A percentile compares a stretch with the other conserved stretches of the same genome.
phyloP scores from a whole-genome alignment of 2,888 invertebrate genomes.

The Ramazzottius varieornatus region DNA sequence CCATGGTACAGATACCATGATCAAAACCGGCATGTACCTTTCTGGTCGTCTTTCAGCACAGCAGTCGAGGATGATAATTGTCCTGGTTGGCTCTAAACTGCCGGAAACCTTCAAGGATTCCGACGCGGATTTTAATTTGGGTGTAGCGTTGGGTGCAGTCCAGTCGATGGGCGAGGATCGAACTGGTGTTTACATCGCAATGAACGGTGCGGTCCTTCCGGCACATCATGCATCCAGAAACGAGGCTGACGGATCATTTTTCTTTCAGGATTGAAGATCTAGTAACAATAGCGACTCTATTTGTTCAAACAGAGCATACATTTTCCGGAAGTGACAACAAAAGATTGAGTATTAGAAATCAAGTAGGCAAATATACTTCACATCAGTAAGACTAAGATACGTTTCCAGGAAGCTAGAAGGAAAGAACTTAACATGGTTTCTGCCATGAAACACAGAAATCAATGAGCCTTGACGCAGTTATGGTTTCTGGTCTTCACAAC shows the following conservation, averaged over 20 bases:
- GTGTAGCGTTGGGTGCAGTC: slow-evolving; percentile 13
- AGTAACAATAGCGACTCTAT: too few relatives aligned
- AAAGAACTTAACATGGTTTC: too few relatives aligned
- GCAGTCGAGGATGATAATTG: not conserved
- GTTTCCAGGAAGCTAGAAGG: too few relatives aligned
- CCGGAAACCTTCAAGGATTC: slow-evolving; percentile 14
- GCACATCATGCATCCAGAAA: not conserved
- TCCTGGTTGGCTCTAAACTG: not conserved
- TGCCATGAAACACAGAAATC: too few relatives aligned
- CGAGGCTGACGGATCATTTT: not conserved
- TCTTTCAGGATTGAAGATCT: too few relatives aligned
- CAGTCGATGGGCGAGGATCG: not conserved
- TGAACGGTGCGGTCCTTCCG: slow-evolving; percentile 10
- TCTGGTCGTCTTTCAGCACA: slow-evolving; percentile 5
- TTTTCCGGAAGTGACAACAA: too few relatives aligned
- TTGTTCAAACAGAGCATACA: too few relatives aligned
- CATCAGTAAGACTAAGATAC: too few relatives aligned
- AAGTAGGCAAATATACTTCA: too few relatives aligned
- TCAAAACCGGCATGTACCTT: slow-evolving; percentile 13
- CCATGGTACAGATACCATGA: slow-evolving; percentile 15
- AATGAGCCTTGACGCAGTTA: not conserved
- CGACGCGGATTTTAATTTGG: slow-evolving; percentile 15
- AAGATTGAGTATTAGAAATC: too few relatives aligned
- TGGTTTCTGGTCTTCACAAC: not conserved
- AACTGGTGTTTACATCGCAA: slow-evolving; percentile 11